Evolutionary conservation across 2,113 vertebrate genomes (phyloP).

Genomic region (Telmatochromis brachygnathus): DNA sequence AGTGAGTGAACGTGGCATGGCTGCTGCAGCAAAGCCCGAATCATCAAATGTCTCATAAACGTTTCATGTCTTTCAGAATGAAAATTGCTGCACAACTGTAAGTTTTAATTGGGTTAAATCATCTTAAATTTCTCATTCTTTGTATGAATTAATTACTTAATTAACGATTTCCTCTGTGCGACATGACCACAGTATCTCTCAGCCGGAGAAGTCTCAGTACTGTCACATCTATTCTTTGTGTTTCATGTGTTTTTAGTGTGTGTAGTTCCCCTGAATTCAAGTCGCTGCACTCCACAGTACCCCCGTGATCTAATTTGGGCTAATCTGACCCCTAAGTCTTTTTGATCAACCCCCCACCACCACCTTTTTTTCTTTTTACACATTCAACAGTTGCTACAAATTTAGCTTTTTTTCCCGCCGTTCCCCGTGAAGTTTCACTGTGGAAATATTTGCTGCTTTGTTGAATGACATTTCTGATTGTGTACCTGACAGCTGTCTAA

Average conservation of each 20-base stretch:
- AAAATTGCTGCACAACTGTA: neutral
- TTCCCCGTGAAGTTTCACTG: neutral
- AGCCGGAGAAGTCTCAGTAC: fast-evolving
- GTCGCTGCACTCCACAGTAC: neutral
- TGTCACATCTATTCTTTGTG: neutral
- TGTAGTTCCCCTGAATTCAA: neutral
- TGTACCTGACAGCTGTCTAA: slow-evolving; percentile 49
- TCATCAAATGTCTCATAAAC: neutral
- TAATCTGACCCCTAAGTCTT: neutral
- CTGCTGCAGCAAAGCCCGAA: neutral
- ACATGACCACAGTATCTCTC: neutral
- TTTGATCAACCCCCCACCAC: neutral
- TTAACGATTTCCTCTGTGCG: neutral
- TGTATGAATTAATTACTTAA: neutral
- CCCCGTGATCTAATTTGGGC: neutral
- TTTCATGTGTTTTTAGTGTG: neutral
- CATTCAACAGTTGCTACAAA: slow-evolving; percentile 29
- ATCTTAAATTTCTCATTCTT: neutral
- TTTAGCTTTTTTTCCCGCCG: neutral
- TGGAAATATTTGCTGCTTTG: slow-evolving; percentile 35
- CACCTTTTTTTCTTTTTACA: neutral
- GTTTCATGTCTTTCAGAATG: neutral
- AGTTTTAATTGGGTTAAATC: neutral
- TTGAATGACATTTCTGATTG: slow-evolving; percentile 30
- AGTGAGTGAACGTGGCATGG: neutral